These are phyloP conservation scores for Eonycteris spelaea DNA, from an alignment of 2,113 vertebrate genomes.

Conservation along the genomic window DNA sequence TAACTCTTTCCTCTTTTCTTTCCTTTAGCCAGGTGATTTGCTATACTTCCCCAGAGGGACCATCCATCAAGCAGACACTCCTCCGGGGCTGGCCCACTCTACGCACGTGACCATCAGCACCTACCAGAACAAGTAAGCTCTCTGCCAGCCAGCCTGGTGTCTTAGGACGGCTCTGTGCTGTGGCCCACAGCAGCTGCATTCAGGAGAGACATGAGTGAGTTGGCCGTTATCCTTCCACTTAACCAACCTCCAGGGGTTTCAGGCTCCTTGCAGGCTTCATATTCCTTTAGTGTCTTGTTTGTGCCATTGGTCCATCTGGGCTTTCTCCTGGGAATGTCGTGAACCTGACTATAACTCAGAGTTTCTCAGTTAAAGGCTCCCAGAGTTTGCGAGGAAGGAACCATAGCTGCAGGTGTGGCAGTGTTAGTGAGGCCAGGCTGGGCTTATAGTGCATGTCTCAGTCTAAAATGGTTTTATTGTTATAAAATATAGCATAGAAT, in stretches of 20 bases:
- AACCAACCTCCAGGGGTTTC: not conserved
- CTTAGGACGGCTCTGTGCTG: not conserved
- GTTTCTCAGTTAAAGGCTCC: not conserved
- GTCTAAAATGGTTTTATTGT: not conserved
- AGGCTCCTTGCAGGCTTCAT: not conserved
- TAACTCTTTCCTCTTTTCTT: not conserved
- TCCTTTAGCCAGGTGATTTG: conserved; percentile 89
- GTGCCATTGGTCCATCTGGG: not conserved
- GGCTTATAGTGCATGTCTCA: not conserved
- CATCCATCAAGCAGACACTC: conserved; percentile 93
- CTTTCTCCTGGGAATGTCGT: not conserved
- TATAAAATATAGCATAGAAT: not conserved
- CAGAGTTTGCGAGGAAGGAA: not conserved
- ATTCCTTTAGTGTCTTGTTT: not conserved
- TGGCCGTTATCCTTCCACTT: not conserved
- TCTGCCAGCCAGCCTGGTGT: fast-evolving
- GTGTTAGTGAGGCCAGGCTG: not conserved
- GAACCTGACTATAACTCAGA: not conserved
- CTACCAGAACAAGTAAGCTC: conserved; percentile 91
- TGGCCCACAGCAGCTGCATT: fast-evolving
- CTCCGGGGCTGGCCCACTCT: conserved; percentile 85
- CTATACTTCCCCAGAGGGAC: conserved; percentile 95
- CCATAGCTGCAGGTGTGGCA: fast-evolving
- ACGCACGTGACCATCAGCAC: conserved; percentile 94
- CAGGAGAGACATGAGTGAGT: not conserved